Evolutionary conservation across 2,797 vertebrate genomes (phyloP).

Genomic region (Glyptemys insculpta): DNA sequence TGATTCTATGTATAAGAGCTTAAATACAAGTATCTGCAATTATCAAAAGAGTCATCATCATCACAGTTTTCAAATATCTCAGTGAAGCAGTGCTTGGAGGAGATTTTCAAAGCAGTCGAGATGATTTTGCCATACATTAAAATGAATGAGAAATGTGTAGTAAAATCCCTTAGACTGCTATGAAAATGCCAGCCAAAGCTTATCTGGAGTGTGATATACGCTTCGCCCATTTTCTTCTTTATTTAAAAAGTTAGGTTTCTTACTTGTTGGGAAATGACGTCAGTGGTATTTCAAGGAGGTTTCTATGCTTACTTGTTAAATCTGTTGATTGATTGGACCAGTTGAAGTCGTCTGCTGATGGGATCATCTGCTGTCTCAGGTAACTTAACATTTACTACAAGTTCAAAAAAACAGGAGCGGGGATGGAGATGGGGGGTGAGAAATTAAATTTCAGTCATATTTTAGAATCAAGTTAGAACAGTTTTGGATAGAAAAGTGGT

Average conservation of each 20-base stretch:
- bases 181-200: neutral
- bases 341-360: slow-evolving; percentile 76
- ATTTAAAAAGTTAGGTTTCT: neutral
- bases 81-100: neutral
- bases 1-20: neutral
- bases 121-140: neutral
- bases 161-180: neutral
- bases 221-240: neutral
- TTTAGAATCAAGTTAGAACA: neutral
- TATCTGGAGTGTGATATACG: neutral
- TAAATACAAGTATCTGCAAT: neutral
- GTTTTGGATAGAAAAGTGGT: neutral
- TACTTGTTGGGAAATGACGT: neutral
- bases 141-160: neutral
- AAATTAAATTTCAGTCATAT: slow-evolving; percentile 37
- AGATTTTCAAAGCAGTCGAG: neutral
- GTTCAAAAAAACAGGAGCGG: slow-evolving; percentile 65
- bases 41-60: neutral
- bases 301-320: slow-evolving; percentile 81
- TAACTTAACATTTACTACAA: slow-evolving; percentile 76
- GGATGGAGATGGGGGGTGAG: neutral
- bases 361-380: slow-evolving; percentile 72
- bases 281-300: neutral
- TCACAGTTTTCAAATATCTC: neutral
- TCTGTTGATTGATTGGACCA: slow-evolving; percentile 76